Percentiles rank a stretch among this genome's conserved stretches.
Conservation (phyloP, 2,113 vertebrate genomes). For the Octodon degus region DNA sequence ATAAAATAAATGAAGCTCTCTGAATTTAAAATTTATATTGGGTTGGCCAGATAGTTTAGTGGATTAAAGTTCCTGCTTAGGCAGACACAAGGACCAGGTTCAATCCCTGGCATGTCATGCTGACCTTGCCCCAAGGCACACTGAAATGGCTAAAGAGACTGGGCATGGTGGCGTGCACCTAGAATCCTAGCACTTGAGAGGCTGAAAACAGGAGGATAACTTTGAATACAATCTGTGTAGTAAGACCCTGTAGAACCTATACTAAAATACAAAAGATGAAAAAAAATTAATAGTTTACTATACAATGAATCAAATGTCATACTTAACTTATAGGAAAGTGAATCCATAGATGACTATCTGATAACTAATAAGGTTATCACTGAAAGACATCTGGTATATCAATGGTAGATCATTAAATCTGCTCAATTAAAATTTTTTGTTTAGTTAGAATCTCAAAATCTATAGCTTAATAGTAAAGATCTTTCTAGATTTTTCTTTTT, state of each 20-base stretch:
- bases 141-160: no score
- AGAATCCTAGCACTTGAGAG: no score
- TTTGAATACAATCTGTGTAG: no score
- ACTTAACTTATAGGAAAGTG: constrained; percentile 24
- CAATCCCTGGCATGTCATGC: no score
- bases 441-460: constrained; percentile 1
- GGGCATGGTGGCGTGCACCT: no score
- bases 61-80: no score
- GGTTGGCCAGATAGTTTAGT: no score
- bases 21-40: background rate
- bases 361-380: constrained; percentile 28
- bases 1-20: background rate
- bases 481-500: constrained; percentile 34
- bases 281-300: constrained; percentile 17
- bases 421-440: constrained; percentile 3
- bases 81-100: no score
- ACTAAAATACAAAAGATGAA: background rate
- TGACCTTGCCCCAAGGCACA: no score
- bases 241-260: no score
- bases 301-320: constrained; percentile 7
- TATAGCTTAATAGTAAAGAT: constrained; percentile 18
- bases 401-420: constrained; percentile 18
- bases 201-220: no score
- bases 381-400: background rate
- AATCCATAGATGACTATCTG: background rate